Base-by-base conservation (phyloP, 2,113 vertebrate genomes). In the Eurystomus gularis region DNA sequence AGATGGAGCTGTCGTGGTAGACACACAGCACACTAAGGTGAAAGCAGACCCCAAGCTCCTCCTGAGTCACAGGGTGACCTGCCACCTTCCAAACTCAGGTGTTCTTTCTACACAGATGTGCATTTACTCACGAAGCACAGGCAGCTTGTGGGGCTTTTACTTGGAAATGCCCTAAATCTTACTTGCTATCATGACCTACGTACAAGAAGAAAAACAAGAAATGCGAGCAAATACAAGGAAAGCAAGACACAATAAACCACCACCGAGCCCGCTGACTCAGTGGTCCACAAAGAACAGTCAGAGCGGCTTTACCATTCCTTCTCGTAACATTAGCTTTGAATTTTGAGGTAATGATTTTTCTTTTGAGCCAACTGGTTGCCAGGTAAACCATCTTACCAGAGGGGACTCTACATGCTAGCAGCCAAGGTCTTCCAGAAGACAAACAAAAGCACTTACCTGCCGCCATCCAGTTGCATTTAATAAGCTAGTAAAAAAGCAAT, bases 81-180 rank as follows among this genome's bases (percentile, higher is more conserved):
- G 64, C 13, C 66, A 40, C 51, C 28, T 35, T 42, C 60, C 35
- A 15, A 31, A 24, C 40, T n/a, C 35, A 24, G 26, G 18, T n/a
- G 1, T 7, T 51, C 12, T 3, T 19, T 33, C 75, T 23, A 7
- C 69, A 29, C 40, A 46, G 31, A 24, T 0, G 0, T 3, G 8
- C 12, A 6, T 26, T 91, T n/a, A 46, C 18, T 37, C 51, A 16
- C 5, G 5, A 69, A 83, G 9, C 11, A 46, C 46, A 25, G 5
- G 17, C 8, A 64, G 13, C 9, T 1, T 2, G 2, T 8, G 44
- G n/a, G 40, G 25, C 13, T 61, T 90, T 15, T 37, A 20, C 26
- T 37, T 44, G 5, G 3, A 39, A n/a, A 33, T 29, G 46, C 85
- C 35, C 62, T 58, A 15, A 48, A 37, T 19, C 4, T 66, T 15